Base-by-base conservation (phyloP, 2,888 invertebrate genomes). In the Cosmia trapezina region DNA sequence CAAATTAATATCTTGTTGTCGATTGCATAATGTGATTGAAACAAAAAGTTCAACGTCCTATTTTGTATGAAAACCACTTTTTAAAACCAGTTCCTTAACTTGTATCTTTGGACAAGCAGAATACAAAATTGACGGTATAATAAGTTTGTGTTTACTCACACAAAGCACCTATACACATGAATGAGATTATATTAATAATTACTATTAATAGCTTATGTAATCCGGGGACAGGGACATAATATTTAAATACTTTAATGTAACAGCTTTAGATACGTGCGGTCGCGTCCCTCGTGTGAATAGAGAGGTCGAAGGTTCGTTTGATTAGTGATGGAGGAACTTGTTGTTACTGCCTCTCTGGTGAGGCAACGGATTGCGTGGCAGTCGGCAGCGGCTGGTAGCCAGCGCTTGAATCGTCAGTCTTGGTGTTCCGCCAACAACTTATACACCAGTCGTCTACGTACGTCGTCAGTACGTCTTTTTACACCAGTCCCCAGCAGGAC, bases 31-130 rank as follows among this genome's bases (percentile, higher is more conserved):
- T 87, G 75, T 68, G 87, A 89, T 91, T 91, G 91, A 87, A 89
- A 89, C 90, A 92, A 93, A 92, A 93, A 94, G 95, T 94, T 95
- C 94, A 95, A 93, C 91, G 94, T 90, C 92, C 94, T 93, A 93
- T 94, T 92, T 94, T 89, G 91, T 90, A 91, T 88, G 91, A 92
- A 93, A 94, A 93, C 94, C 92, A 92, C 93, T 93, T 94, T 93
- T 94, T 88, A 92, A 93, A 94, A 94, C 94, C 92, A 89, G 94
- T 94, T 94, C 86, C 79, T 89, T 91, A 87, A 91, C 90, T 91
- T 83, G 90, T 79, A 89, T 89, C 84, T 91, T 91, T 90, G 87
- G 84, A 86, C 89, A 89, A 86, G 88, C 86, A 76, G 88, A 88
- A 89, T 89, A 89, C 86, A 88, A 88, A 89, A 88, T 70, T 88